Conservation (phyloP, 2,113 vertebrate genomes). For the Baryphthengus martii region DNA sequence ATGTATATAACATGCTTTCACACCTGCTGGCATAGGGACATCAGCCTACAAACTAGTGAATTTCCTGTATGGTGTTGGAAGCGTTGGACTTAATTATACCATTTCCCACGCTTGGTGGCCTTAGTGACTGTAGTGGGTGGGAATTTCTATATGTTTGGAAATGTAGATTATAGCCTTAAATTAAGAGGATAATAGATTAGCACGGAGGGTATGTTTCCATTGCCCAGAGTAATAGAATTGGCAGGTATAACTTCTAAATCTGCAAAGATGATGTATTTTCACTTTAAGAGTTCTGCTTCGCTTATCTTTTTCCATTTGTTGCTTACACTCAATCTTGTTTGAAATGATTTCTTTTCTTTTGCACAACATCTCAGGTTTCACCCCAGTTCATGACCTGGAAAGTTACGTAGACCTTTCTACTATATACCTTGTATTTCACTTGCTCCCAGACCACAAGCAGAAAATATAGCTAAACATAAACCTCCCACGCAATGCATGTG, state of each 20-base stretch:
- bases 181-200: not conserved
- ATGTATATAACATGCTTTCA: not conserved
- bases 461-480: not conserved
- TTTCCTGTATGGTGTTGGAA: not conserved
- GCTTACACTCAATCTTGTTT: not conserved
- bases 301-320: not conserved
- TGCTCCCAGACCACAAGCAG: not conserved
- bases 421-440: not conserved
- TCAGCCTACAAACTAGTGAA: not conserved
- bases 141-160: not conserved
- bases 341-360: not conserved
- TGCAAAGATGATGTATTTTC: not conserved
- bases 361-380: not conserved
- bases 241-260: not conserved
- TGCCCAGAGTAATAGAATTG: not conserved
- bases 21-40: not conserved
- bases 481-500: not conserved
- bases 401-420: not conserved
- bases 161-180: not conserved
- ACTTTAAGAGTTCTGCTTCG: not conserved
- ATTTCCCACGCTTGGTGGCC: not conserved
- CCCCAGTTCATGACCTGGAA: not conserved
- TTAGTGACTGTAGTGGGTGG: fast-evolving
- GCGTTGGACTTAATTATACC: not conserved
- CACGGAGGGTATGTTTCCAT: not conserved